Base-by-base conservation (phyloP, 2,888 invertebrate species). In the Sarcophaga caerulescens region DNA sequence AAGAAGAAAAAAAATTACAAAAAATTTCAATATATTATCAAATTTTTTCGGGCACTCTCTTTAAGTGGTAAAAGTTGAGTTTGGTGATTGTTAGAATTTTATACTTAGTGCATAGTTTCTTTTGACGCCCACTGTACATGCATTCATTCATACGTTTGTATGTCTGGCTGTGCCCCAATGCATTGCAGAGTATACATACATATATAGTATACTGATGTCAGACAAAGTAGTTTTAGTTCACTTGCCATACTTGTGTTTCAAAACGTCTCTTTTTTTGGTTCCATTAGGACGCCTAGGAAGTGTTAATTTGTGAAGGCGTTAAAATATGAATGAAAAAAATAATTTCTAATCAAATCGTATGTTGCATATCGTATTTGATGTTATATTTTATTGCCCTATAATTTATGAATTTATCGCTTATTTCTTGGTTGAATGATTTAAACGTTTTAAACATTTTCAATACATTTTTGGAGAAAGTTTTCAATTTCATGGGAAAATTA, bases 281-380 rank as follows among this genome's bases (percentile, higher is more conserved):
- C 78, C 52, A 62, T 78, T 52, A 17, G 78, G 78, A 78, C 68
- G 62, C 45, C 68, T 77, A 85, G 85, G 81, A 85, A 85, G 81
- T 85, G 77, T 85, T 74, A 85, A 81, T 77, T 81, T 81, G 62
- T 81, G 63, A 85, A 85, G 85, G 85, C 85, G 85, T 85, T 81
- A 57, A 85, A 47, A 68, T 77, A 73, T 76, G 62, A 74, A 85
- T 52, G 17, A 12, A 52, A 12, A 12, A 52, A 52, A 3, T 52
- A 14, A 52, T 77, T 71, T 81, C 10, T 63, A 80, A 81, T 74
- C 74, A 81, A 81, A 73, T 74, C 47, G 25, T 45, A 19, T 66
- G n/a, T 52, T 4, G 52, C 12, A 52, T 52, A 52, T 52, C 17
- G 17, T 60, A 60, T 73, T 80, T 60, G 23, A 65, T 80, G 23